Evolutionary conservation across 2,113 vertebrate genomes (phyloP), one percentile per base, ranked within the genome.

Genomic region (Ibidorhyncha struthersii): DNA sequence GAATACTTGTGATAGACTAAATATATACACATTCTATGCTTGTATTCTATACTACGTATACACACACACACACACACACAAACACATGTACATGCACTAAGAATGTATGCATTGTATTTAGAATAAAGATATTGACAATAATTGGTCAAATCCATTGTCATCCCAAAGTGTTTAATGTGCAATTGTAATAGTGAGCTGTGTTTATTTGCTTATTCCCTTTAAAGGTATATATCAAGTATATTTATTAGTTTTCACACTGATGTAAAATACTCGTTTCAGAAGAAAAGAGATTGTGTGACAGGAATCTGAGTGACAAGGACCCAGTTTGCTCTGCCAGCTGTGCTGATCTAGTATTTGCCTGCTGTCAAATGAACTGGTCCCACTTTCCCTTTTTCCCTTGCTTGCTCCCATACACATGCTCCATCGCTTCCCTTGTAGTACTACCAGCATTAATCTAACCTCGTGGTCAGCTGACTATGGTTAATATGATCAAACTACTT

Each of bases 201-300:
- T n/a, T 63, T 62, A 29, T 59, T 90, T 59, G 23, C 7, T 45
- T 77, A 41, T 63, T 25, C 4, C 53, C 17, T 41, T 66, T 55
- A 58, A 58, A 21, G 2, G 1, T 43, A 27, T 25, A 3, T 41
- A 62, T 41, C 22, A 50, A 73, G 63, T 8, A 36, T 1, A 0
- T 41, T 67, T 36, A 27, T 43, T 53, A 15, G 6, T 21, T 8
- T 36, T 82, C 23, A 43, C 20, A 29, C 4, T 55, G 55, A 38
- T 21, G 26, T 30, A 55, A 82, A 85, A 62, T 9, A 84, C 12
- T 47, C 41, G 22, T 56, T 71, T 77, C 23, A n/a, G 14, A 36
- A 43, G 11, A 59, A 78, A 66, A 73, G 10, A 30, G 4, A 32
- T 41, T 36, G 25, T 41, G 8, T 34, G 30, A 36, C 7, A 45